A percentile compares a stretch with the other conserved stretches of the same genome.
Evolutionary conservation across 1,140 invertebrate species (phyloP).

Genomic region (Polyergus mexicanus): DNA sequence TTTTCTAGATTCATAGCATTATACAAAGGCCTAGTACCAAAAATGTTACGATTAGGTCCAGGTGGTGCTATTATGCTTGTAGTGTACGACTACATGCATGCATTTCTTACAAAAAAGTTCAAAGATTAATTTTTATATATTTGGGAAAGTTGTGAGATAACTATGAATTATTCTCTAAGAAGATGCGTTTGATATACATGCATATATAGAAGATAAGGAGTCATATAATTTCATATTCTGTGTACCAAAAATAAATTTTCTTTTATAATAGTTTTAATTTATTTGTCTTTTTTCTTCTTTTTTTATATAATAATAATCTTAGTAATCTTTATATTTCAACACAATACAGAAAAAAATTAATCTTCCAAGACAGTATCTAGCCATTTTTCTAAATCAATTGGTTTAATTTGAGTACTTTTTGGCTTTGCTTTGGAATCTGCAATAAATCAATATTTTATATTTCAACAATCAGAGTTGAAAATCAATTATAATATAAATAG

Average conservation of each 20-base stretch:
- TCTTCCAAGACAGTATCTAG: conserved; percentile 82
- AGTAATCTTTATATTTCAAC: conserved; percentile 30
- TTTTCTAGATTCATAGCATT: conserved; percentile 91
- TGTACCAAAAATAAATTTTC: conserved; percentile 28
- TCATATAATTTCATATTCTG: conserved; percentile 57
- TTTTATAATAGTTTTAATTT: conserved; percentile 37
- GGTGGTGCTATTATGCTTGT: conserved; percentile 97
- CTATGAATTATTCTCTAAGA: conserved; percentile 1
- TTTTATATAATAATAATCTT: conserved; percentile 17
- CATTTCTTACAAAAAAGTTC: conserved; percentile 57
- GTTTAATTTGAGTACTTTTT: conserved; percentile 69
- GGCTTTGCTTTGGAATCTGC: conserved; percentile 72
- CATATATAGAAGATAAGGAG: conserved; percentile 1
- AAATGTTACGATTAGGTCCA: conserved; percentile 95
- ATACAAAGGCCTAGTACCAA: conserved; percentile 96
- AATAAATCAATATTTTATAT: conserved; percentile 45
- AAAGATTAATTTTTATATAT: conserved; percentile 28
- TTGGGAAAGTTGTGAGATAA: conserved; percentile 22
- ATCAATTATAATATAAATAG: conserved; percentile 28
- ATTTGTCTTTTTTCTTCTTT: conserved; percentile 23
- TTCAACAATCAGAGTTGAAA: not conserved
- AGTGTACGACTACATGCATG: conserved; percentile 93
- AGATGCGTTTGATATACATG: conserved; percentile 1
- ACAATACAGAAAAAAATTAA: conserved; percentile 59
- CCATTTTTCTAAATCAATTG: conserved; percentile 83